Evolutionary conservation across 2,113 vertebrate genomes (phyloP).

Genomic region (Rattus rattus): DNA sequence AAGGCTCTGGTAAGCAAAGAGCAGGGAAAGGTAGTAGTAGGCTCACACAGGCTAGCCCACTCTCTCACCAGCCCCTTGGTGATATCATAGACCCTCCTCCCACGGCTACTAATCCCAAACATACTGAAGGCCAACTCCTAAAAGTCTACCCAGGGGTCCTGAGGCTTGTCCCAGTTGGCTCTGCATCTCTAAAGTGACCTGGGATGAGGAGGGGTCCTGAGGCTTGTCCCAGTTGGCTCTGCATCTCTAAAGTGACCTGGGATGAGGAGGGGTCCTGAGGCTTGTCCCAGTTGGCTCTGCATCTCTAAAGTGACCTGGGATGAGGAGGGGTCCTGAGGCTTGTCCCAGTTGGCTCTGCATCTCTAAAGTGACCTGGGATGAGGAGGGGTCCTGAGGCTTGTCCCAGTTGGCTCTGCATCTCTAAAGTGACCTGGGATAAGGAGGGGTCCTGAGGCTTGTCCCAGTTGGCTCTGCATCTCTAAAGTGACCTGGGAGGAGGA

Average conservation of each 20-base stretch:
- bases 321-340: not conserved
- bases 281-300: not conserved
- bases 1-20: not conserved
- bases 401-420: not conserved
- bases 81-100: not conserved
- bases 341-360: not conserved
- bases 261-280: not conserved
- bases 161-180: not conserved
- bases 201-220: too few relatives aligned
- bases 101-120: not conserved
- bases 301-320: not conserved
- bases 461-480: not conserved
- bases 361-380: too few relatives aligned
- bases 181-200: not conserved
- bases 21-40: not conserved
- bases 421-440: too few relatives aligned
- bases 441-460: not conserved
- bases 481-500: not conserved
- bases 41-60: not conserved
- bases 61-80: not conserved
- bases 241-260: not conserved
- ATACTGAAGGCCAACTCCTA: not conserved
- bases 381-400: not conserved
- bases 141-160: not conserved
- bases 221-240: not conserved